A percentile compares a stretch with the other conserved stretches of the same genome.
Evolutionary conservation across 2,113 vertebrate genomes (phyloP).

Genomic region (Erinaceus europaeus): DNA sequence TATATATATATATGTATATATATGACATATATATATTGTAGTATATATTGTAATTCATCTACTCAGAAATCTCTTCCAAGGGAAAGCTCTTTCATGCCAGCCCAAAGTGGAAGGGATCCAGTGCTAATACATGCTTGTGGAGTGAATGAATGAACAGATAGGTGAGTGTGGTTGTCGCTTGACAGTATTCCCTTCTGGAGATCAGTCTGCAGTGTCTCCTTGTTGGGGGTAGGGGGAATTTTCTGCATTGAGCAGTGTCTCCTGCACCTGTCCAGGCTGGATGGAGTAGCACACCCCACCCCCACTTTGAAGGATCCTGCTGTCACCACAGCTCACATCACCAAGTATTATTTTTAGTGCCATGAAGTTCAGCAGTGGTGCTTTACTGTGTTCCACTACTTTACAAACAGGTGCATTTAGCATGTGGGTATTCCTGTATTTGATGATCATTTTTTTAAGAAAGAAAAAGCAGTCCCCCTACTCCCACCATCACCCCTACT

Average conservation of each 20-base stretch:
- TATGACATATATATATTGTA: no score
- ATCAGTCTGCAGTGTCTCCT: not conserved
- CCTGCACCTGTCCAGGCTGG: not conserved
- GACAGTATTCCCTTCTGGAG: not conserved
- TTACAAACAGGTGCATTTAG: not conserved
- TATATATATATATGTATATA: no score
- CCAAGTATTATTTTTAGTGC: not conserved
- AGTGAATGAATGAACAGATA: not conserved
- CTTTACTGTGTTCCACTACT: not conserved
- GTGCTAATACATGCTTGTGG: not conserved
- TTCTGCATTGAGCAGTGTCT: not conserved
- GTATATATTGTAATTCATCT: not conserved
- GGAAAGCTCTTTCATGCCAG: no score
- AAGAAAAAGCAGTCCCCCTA: no score
- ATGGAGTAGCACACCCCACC: no score
- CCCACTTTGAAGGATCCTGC: not conserved
- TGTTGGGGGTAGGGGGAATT: not conserved
- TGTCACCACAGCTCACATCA: no score
- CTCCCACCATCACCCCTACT: no score
- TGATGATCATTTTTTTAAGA: not conserved
- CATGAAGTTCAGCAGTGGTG: not conserved
- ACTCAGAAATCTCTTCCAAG: not conserved
- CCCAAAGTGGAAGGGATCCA: no score
- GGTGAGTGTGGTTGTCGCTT: not conserved
- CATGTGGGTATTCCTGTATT: not conserved